Conservation (phyloP, 2,113 vertebrate genomes). For the Phyllopteryx taeniolatus region DNA sequence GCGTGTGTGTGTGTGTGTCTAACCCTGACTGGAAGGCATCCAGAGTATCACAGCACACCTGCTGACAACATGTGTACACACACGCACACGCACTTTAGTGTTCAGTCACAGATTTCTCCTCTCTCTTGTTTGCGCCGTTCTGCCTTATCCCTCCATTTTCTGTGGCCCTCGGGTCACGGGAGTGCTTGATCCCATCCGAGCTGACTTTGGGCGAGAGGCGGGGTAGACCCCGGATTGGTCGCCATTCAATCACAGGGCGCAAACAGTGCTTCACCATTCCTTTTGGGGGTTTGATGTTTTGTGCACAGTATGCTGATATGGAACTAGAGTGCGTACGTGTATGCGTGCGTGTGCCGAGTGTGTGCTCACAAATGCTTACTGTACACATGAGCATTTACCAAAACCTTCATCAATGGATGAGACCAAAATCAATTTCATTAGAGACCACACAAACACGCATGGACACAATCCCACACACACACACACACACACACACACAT, state of each 20-base stretch:
- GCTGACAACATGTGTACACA: constrained; percentile 46
- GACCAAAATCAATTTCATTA: constrained; percentile 58
- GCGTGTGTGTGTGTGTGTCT: constrained; percentile 15
- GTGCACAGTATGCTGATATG: neutral
- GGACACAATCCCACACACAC: neutral
- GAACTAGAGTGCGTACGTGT: neutral
- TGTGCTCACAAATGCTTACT: neutral
- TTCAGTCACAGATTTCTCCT: constrained; percentile 4
- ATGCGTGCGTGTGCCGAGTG: neutral
- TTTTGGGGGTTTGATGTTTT: neutral
- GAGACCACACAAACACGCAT: constrained; percentile 16
- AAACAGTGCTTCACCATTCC: neutral
- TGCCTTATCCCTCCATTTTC: neutral
- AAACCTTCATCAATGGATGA: constrained; percentile 36
- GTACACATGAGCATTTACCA: neutral
- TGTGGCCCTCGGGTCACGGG: neutral
- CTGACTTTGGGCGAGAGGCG: neutral
- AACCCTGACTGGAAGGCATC: neutral
- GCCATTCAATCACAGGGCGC: neutral
- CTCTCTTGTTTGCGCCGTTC: neutral
- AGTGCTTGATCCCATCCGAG: neutral
- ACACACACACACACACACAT: constrained; percentile 15
- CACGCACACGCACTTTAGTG: constrained; percentile 15
- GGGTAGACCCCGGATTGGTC: neutral
- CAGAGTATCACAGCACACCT: too few relatives aligned